Conservation (phyloP, 2,888 invertebrate species). For the Thera britannica region DNA sequence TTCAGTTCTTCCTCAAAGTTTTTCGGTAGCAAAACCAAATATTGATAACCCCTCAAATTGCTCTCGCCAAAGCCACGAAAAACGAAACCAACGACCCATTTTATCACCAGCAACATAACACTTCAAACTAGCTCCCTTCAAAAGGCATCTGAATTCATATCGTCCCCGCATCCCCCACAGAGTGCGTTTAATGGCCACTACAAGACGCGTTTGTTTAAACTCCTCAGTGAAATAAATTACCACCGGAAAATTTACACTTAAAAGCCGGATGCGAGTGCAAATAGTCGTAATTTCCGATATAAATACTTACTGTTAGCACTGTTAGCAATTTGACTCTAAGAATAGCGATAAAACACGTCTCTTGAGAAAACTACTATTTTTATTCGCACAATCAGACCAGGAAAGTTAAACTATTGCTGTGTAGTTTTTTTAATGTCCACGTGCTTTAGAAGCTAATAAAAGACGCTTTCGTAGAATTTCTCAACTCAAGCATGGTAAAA, state of each 20-base stretch:
- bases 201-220: conserved; percentile 53
- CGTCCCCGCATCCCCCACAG: conserved; percentile 35
- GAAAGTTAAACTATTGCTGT: background rate
- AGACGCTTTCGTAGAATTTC: background rate
- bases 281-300: conserved; percentile 72
- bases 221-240: conserved; percentile 73
- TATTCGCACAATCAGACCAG: background rate
- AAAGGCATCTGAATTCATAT: conserved; percentile 42
- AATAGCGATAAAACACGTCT: background rate
- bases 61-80: conserved; percentile 4
- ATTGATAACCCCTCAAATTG: conserved; percentile 1
- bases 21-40: background rate
- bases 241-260: conserved; percentile 83
- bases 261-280: conserved; percentile 79
- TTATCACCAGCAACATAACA: conserved; percentile 27
- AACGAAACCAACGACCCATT: conserved; percentile 25
- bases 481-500: conserved; percentile 42
- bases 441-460: background rate
- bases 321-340: background rate
- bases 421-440: background rate
- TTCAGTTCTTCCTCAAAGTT: background rate
- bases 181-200: conserved; percentile 47
- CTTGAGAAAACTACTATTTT: background rate
- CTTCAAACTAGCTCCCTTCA: conserved; percentile 34
- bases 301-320: conserved; percentile 1